phyloP scores from a whole-genome alignment of 2,888 invertebrate genomes.

The Ypsolopha scabrella region DNA sequence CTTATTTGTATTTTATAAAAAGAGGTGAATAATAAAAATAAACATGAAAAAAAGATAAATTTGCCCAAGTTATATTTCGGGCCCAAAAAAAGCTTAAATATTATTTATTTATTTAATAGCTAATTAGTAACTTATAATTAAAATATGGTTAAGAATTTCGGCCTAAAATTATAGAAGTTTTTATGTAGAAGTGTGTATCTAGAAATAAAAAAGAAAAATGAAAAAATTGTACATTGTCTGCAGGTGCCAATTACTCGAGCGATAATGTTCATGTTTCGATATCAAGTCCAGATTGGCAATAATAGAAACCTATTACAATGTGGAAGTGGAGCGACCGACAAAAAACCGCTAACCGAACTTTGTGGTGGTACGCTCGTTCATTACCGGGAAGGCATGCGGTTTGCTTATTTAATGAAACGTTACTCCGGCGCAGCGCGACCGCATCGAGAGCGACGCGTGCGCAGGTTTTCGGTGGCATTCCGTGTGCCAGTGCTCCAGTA shows the following conservation, averaged over 20 bases:
- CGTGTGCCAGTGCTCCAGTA: not conserved
- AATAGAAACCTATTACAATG: constrained; percentile 46
- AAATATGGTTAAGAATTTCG: too few relatives aligned
- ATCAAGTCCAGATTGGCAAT: constrained; percentile 24
- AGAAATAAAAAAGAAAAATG: too few relatives aligned
- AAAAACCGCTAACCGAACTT: constrained; percentile 58
- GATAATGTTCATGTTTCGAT: constrained; percentile 43
- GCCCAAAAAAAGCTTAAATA: too few relatives aligned
- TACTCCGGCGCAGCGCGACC: constrained; percentile 26
- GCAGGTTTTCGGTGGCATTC: not conserved
- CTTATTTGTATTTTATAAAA: too few relatives aligned
- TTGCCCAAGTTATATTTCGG: too few relatives aligned
- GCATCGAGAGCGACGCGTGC: constrained; percentile 20
- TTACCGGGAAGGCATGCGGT: constrained; percentile 43
- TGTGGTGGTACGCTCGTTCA: constrained; percentile 43
- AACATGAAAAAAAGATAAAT: too few relatives aligned
- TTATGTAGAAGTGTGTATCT: too few relatives aligned
- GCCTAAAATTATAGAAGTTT: too few relatives aligned
- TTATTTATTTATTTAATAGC: too few relatives aligned
- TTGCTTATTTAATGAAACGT: constrained; percentile 54
- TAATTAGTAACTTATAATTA: too few relatives aligned
- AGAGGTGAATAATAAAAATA: too few relatives aligned
- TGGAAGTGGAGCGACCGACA: constrained; percentile 44
- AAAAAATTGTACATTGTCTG: constrained; percentile 13
- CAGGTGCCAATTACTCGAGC: constrained; percentile 41